Conservation (phyloP, 2,113 vertebrate genomes). For the Okapia johnstoni region DNA sequence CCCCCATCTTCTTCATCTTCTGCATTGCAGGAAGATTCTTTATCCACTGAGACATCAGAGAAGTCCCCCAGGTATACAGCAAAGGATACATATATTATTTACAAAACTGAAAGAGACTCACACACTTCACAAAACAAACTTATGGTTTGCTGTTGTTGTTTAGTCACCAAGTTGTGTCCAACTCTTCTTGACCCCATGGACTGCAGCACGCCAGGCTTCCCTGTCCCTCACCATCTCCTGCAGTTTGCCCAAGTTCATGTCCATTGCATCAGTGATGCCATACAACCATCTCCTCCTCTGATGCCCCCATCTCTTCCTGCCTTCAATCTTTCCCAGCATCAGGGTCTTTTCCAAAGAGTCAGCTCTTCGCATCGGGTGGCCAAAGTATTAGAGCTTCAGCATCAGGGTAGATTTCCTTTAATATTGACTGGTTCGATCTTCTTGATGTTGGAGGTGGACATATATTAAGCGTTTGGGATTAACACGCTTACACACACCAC, state of each 20-base stretch:
- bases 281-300: not conserved
- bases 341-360: not conserved
- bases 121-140: not conserved
- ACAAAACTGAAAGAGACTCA: not conserved
- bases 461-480: not conserved
- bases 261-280: not conserved
- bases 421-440: not conserved
- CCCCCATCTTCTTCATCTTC: not conserved
- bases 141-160: not conserved
- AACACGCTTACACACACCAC: not conserved
- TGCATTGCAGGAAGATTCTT: not conserved
- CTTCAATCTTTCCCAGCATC: not conserved
- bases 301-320: not conserved
- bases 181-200: not conserved
- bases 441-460: not conserved
- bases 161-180: not conserved
- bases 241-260: not conserved
- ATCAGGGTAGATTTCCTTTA: not conserved
- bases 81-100: not conserved
- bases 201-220: not conserved
- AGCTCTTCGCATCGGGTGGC: accelerated
- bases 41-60: not conserved
- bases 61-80: not conserved
- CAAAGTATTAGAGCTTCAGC: not conserved
- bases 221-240: not conserved